Evolutionary conservation across 2,888 invertebrate species (phyloP), one percentile per base, ranked within the genome.

Genomic region (Acleris sparsana): DNA sequence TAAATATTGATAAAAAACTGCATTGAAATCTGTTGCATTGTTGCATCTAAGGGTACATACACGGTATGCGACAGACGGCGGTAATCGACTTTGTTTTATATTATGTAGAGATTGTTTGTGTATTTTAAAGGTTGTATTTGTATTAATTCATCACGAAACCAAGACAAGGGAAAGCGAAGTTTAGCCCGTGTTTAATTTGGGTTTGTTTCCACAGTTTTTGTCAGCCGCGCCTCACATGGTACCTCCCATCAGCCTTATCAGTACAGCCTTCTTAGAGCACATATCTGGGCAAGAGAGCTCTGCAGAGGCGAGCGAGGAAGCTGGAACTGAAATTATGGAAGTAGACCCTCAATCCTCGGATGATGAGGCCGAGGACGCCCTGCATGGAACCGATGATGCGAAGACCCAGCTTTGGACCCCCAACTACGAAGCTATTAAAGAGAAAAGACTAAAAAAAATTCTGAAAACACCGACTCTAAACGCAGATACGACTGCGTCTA

Each of bases 221-320:
- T 83, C 89, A 4, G 86, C 87, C 0, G 84, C 93, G 0, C 86
- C 93, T 0, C 90, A 93, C 73, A 92, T 93, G 88, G 77, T 92
- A 11, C 92, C 93, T 2, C 87, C 90, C 7, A 82, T 93, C 16
- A 87, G 84, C 67, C 77, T 89, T 0, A 77, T 93, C 7, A 88
- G 87, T 75, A 86, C 91, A 0, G 75, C 89, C 9, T 90, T 93
- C 77, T 73, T 93, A 5, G 86, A 89, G 75, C 84, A 88, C 25
- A 78, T 93, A 46, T 84, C 88, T 1, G 92, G 92, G 2, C 80
- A 83, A 52, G 77, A 85, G 56, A 73, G 79, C 62, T 49, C 67
- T 0, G 79, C 81, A 65, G 78, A 82, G 53, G 52, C 62, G 3
- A 71, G 77, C 1, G 82, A 81, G 33, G 72, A 75, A 5, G 70